phyloP scores from a whole-genome alignment of 1,140 invertebrate species.

The Psix sp. region DNA sequence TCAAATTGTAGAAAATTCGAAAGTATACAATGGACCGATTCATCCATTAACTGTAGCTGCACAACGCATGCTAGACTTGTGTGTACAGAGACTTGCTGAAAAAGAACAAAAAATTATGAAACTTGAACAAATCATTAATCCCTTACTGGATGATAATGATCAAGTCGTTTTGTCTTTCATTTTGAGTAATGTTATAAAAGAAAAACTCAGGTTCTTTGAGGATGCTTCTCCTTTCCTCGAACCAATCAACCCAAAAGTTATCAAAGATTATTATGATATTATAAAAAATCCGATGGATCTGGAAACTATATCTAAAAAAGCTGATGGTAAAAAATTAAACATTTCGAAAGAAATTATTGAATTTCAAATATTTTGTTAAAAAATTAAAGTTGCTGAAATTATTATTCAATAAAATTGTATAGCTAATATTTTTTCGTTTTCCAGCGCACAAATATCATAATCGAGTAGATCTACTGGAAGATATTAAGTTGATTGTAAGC shows the following conservation, averaged over 20 bases:
- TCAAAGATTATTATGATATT: conserved; percentile 95
- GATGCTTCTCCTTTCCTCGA: conserved; percentile 97
- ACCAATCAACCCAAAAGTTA: conserved; percentile 96
- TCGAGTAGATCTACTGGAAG: conserved; percentile 90
- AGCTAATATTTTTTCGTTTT: background rate
- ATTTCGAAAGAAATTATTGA: conserved; percentile 45
- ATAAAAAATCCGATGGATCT: conserved; percentile 97
- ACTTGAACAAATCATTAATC: conserved; percentile 99
- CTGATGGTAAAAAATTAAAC: conserved; percentile 82
- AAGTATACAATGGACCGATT: conserved; percentile 93
- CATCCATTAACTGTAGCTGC: conserved; percentile 92
- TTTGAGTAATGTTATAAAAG: conserved; percentile 91
- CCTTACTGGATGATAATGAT: conserved; percentile 97
- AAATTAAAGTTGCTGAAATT: background rate
- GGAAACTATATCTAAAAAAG: conserved; percentile 92
- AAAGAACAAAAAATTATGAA: conserved; percentile 97
- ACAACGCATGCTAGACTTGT: conserved; percentile 90
- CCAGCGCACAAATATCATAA: conserved; percentile 94
- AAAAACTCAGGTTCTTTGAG: conserved; percentile 90
- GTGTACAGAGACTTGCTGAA: conserved; percentile 90
- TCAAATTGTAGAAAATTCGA: conserved; percentile 97
- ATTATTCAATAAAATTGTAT: background rate
- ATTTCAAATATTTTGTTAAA: background rate
- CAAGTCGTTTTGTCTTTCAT: conserved; percentile 97
- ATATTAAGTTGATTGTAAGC: conserved; percentile 90